Evolutionary conservation across 2,113 vertebrate genomes (phyloP), one percentile per base, ranked within the genome.

Genomic region (Sardina pilchardus): DNA sequence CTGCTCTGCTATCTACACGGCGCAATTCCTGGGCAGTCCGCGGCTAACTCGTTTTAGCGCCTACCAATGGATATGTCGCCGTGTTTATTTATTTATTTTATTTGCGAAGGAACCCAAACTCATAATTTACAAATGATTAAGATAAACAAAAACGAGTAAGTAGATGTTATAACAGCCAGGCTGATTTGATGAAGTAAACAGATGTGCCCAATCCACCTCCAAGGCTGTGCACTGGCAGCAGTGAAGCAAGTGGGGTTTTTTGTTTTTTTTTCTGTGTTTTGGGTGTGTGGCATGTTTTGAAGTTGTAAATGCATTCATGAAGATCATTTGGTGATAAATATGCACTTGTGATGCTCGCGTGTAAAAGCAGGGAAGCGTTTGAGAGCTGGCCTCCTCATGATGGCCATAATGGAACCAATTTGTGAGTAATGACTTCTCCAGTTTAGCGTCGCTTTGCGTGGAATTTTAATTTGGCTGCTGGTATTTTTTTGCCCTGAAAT

Each of bases 331-430:
- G 67, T 88, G 83, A 88, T 89, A 87, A 91, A 90, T 86, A 90
- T 88, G 89, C 89, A 48, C 85, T 86, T 75, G 45, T 81, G 82
- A 88, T 83, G 63, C 85, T 71, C 14, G 56, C 19, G 26, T 84
- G 84, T 85, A 87, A 87, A 86, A 83, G 71, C 48, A 78, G 50
- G 19, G 78, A 45, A 53, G 71, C 24, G 67, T 67, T 81, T 56
- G 82, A 88, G 87, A 85, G 88, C 86, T 50, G 44, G 78, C 67
- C 24, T 81, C 45, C 78, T 83, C 84, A 43, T 83, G 82, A 67
- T 24, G n/a, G 86, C 85, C 63, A 86, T 91, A 92, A 91, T 92
- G 89, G 91, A 86, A 86, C 87, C 92, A 91, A 91, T 93, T 93
- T 93, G 88, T 83, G 87, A 83, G 88, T 90, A 91, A 93, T 93